Evolutionary conservation across 2,797 vertebrate genomes (phyloP), one percentile per base, ranked within the genome.

Genomic region (Enteromius trimaculatus): DNA sequence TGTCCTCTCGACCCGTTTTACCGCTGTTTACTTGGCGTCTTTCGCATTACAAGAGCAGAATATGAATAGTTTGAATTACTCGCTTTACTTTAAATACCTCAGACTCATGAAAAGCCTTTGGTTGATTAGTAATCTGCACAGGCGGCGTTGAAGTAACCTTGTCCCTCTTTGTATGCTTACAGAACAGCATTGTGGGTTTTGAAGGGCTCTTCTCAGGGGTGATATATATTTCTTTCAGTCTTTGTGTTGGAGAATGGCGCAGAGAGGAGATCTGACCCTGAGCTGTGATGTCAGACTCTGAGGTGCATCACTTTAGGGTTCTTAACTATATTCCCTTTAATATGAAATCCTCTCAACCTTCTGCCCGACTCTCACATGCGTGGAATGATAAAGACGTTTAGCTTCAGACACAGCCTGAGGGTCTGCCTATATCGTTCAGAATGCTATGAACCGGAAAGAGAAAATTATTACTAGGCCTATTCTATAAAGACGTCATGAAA

Each of bases 201-300:
- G 39, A 88, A 86, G 83, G 81, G 85, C 51, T 42, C 68, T 86
- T 85, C 84, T 85, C 87, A 8, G 31, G 82, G 72, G 81, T 74
- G 74, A 75, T 90, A 76, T 84, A 81, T 81, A 87, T 89, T 92
- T 80, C 68, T 77, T 68, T 19, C 87, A 14, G 6, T 82, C 72
- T 76, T 82, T 82, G 62, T 82, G 60, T 66, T 68, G 81, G 85
- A 81, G 88, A 72, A 8, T 78, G 34, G 44, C 26, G 64, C 62
- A 72, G 71, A 83, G 81, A 62, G 21, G 78, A 88, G 84, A 79
- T 71, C 66, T 78, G 88, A 89, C 77, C 85, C 10, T 14, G 64
- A 68, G 85, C 84, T 89, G 88, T 86, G 88, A 80, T 84, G 79
- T 31, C 39, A 65, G 47, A 76, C 49, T 34, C 55, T n/a, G 65